Evolutionary conservation across 2,113 vertebrate species (phyloP).

Genomic region (Ranitomeya imitator): DNA sequence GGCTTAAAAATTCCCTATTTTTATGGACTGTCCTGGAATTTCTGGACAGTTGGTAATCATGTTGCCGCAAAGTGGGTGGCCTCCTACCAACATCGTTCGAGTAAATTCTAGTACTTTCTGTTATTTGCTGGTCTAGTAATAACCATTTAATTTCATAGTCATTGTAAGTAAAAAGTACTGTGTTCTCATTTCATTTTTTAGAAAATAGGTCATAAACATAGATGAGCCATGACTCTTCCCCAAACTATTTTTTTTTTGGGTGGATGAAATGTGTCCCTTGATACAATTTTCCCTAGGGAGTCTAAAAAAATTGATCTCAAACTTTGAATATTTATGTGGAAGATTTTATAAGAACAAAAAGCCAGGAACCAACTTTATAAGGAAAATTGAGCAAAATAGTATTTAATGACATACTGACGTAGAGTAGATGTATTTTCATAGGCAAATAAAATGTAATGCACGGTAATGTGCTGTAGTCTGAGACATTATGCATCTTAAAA

Average conservation of each 20-base stretch:
- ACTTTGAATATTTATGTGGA: background rate
- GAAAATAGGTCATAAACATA: too few relatives aligned
- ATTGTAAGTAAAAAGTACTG: too few relatives aligned
- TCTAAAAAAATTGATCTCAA: background rate
- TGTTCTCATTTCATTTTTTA: too few relatives aligned
- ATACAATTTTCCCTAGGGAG: background rate
- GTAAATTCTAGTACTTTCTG: too few relatives aligned
- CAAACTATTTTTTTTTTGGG: constrained; percentile 10
- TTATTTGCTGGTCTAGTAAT: too few relatives aligned
- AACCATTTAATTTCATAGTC: too few relatives aligned
- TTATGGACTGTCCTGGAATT: too few relatives aligned
- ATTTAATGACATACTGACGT: constrained; percentile 1
- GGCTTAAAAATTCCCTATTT: too few relatives aligned
- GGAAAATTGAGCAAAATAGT: constrained; percentile 6
- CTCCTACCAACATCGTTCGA: too few relatives aligned
- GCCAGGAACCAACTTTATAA: background rate
- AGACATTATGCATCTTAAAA: background rate
- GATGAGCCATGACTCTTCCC: constrained; percentile 24
- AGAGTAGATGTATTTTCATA: constrained; percentile 13
- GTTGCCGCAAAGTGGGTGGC: too few relatives aligned
- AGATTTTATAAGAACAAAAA: background rate
- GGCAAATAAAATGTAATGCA: constrained; percentile 26
- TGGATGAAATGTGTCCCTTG: constrained; percentile 36
- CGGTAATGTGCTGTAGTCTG: background rate
- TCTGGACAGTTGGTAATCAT: too few relatives aligned